Evolutionary conservation across 2,113 vertebrate species (phyloP).

Genomic region (Halichoerus grypus): DNA sequence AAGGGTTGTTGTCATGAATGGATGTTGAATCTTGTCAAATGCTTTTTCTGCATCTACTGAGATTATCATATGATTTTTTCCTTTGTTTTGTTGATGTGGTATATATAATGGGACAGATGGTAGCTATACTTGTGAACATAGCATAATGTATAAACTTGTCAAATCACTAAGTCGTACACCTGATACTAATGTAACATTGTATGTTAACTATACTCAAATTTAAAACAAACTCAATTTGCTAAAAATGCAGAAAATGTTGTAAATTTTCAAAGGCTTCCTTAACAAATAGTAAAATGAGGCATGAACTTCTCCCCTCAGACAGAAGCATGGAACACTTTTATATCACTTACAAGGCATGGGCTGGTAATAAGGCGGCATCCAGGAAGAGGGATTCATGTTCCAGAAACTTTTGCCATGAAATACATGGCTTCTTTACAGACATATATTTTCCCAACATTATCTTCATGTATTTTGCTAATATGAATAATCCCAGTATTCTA

Average conservation of each 20-base stretch:
- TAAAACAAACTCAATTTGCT: neutral
- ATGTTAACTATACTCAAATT: neutral
- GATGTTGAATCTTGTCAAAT: neutral
- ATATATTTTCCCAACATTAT: neutral
- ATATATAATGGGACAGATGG: neutral
- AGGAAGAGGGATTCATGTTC: neutral
- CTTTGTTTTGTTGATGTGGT: neutral
- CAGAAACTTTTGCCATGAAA: neutral
- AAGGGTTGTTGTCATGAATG: neutral
- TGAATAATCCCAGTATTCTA: neutral
- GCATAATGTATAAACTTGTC: neutral
- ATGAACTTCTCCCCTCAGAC: neutral
- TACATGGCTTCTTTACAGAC: neutral
- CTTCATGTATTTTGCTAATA: slow-evolving; percentile 41
- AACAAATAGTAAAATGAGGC: neutral
- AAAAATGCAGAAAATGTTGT: neutral
- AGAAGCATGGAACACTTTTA: neutral
- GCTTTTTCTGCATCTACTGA: neutral
- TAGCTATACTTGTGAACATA: neutral
- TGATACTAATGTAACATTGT: neutral
- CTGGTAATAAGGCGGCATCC: neutral
- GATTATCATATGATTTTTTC: neutral
- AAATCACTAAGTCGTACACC: neutral
- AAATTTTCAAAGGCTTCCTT: neutral
- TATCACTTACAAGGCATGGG: neutral